Percentiles rank a stretch among this genome's conserved stretches.
phyloP scores from a whole-genome alignment of 2,888 invertebrate species.

The Diarsia rubi region DNA sequence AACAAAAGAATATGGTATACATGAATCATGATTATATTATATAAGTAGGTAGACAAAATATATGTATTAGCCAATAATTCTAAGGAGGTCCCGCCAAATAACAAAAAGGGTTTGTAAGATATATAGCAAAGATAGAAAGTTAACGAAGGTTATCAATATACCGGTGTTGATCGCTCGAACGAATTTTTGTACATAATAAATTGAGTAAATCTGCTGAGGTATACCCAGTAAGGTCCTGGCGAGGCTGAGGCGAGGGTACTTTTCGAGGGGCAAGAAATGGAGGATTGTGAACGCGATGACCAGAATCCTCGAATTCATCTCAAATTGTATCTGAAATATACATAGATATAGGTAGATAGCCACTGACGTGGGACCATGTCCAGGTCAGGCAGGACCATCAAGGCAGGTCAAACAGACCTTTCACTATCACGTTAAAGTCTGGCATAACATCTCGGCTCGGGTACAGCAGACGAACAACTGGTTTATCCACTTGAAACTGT shows the following conservation, averaged over 20 bases:
- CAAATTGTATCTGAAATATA: constrained; percentile 66
- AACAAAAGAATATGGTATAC: neutral
- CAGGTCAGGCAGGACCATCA: constrained; percentile 61
- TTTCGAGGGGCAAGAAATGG: constrained; percentile 59
- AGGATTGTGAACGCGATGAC: constrained; percentile 61
- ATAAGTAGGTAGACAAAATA: neutral
- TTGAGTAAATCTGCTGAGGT: constrained; percentile 73
- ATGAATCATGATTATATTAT: constrained; percentile 1
- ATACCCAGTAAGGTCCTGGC: constrained; percentile 71
- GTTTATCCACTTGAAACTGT: neutral
- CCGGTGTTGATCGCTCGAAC: neutral
- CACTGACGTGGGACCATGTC: constrained; percentile 71
- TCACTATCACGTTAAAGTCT: constrained; percentile 49
- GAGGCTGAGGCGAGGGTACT: constrained; percentile 73
- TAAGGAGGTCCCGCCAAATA: constrained; percentile 72
- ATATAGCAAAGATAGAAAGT: constrained; percentile 65
- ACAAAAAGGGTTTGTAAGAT: constrained; percentile 72
- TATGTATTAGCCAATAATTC: constrained; percentile 50
- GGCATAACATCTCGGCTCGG: constrained; percentile 29
- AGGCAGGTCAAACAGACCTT: constrained; percentile 56
- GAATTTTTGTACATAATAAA: constrained; percentile 67
- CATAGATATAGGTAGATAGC: constrained; percentile 65
- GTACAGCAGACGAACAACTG: neutral
- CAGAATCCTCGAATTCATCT: too few relatives aligned
- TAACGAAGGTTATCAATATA: neutral